Evolutionary conservation across 2,113 vertebrate species (phyloP).

Genomic region (Heliornis fulica): DNA sequence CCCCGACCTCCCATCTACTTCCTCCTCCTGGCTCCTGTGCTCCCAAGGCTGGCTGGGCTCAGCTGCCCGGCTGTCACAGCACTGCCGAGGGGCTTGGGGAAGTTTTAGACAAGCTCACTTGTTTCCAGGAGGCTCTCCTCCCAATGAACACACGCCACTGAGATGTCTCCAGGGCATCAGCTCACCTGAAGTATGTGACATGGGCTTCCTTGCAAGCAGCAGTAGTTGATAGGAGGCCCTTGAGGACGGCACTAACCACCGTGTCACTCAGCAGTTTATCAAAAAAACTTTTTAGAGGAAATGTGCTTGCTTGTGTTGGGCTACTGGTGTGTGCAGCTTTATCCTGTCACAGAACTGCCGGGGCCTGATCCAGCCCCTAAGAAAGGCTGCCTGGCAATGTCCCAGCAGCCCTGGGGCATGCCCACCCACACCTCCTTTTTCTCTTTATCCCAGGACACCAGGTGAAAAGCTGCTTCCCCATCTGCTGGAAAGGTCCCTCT

Average conservation of each 20-base stretch:
- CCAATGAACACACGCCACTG: neutral
- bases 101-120: constrained; percentile 14
- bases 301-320: neutral
- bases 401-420: neutral
- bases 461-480: neutral
- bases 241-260: neutral
- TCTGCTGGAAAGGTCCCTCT: fast-evolving
- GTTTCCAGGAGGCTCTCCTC: constrained; percentile 21
- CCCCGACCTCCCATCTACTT: neutral
- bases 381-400: fast-evolving
- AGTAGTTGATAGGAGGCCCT: neutral
- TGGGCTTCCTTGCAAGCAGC: constrained; percentile 49
- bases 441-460: neutral
- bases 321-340: neutral
- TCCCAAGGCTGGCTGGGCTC: neutral
- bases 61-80: neutral
- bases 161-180: neutral
- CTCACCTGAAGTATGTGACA: neutral
- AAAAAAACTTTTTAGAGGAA: constrained; percentile 42
- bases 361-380: neutral
- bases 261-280: constrained; percentile 56
- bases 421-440: neutral
- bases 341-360: neutral
- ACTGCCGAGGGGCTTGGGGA: neutral
- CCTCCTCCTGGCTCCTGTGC: neutral